These are phyloP conservation scores for Prunella himalayana DNA, from an alignment of 2,113 vertebrate species.

Conservation along the genomic window DNA sequence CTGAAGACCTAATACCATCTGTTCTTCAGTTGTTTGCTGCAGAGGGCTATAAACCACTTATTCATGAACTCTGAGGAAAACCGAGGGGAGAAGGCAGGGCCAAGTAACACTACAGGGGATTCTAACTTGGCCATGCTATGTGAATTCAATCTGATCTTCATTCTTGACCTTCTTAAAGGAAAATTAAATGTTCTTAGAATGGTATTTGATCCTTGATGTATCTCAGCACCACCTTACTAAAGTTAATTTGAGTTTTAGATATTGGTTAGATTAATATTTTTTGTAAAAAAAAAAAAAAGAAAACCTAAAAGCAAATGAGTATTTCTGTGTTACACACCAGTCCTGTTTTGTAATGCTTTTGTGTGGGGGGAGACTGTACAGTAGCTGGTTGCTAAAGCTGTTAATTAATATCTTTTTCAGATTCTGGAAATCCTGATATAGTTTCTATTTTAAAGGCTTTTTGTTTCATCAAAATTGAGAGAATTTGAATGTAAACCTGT, in stretches of 20 bases:
- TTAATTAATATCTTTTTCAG: background rate
- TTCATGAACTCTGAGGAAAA: background rate
- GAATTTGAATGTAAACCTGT: background rate
- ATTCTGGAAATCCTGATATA: background rate
- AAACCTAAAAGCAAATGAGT: background rate
- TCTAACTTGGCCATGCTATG: background rate
- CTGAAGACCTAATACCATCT: background rate
- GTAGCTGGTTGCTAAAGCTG: background rate
- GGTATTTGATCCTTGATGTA: background rate
- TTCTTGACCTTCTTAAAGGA: background rate
- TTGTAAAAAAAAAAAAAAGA: background rate
- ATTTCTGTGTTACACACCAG: background rate
- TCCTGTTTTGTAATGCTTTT: background rate
- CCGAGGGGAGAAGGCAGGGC: background rate
- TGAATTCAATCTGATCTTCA: background rate
- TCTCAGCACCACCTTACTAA: background rate
- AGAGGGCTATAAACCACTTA: background rate
- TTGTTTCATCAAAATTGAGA: background rate
- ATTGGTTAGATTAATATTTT: background rate
- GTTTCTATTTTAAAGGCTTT: background rate
- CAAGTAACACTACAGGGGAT: background rate
- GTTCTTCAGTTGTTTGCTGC: background rate
- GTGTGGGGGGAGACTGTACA: background rate
- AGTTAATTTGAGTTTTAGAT: background rate
- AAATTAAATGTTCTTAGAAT: background rate